A percentile compares a stretch with the other conserved stretches of the same genome.
phyloP scores from a whole-genome alignment of 1,140 invertebrate species.

The Aphelinus certus region DNA sequence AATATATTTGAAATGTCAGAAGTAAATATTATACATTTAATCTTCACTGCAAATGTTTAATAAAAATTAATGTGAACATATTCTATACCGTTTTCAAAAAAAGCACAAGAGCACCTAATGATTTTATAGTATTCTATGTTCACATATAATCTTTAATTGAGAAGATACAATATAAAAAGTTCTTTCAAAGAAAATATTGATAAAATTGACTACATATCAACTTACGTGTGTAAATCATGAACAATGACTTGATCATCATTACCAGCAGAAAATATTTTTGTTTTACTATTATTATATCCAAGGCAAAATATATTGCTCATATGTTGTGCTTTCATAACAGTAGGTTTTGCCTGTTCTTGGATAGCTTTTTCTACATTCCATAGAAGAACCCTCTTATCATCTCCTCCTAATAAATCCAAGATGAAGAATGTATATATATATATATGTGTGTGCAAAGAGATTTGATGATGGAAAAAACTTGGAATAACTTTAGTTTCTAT shows the following conservation, averaged over 20 bases:
- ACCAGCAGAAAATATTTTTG: conserved; percentile 89
- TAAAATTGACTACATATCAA: conserved; percentile 64
- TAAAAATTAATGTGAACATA: too few species aligned
- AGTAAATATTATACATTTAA: conserved; percentile 47
- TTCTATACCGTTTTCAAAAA: too few species aligned
- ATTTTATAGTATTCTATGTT: too few species aligned
- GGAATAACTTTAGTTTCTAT: too few species aligned
- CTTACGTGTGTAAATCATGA: conserved; percentile 84
- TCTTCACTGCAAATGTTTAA: too few species aligned
- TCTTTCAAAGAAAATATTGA: conserved; percentile 28
- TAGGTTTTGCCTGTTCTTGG: conserved; percentile 71
- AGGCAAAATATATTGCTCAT: conserved; percentile 94
- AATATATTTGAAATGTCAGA: neutral
- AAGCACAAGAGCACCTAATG: too few species aligned
- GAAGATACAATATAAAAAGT: neutral
- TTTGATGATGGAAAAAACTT: too few species aligned
- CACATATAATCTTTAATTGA: too few species aligned
- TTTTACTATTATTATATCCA: conserved; percentile 81
- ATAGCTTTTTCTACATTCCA: conserved; percentile 88
- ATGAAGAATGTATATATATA: too few species aligned
- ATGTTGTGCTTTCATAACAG: conserved; percentile 83
- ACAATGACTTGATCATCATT: conserved; percentile 94
- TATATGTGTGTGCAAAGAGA: too few species aligned
- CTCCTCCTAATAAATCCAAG: conserved; percentile 74
- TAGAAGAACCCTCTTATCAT: conserved; percentile 88